phyloP scores from a whole-genome alignment of 2,888 invertebrate species.

The Polydrusus pterygomalis region DNA sequence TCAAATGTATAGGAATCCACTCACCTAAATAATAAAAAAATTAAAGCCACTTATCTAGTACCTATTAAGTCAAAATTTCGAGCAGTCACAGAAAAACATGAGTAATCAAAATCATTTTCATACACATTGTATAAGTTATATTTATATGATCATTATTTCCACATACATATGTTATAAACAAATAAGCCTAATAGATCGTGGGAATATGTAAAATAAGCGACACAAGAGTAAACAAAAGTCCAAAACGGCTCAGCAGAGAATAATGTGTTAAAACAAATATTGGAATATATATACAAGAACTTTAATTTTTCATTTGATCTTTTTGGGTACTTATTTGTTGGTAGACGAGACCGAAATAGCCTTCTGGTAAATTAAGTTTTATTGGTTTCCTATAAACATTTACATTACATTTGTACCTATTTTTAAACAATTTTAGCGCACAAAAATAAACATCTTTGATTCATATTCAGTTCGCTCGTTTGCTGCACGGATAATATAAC shows the following conservation, averaged over 20 bases:
- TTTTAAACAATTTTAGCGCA: conserved; percentile 13
- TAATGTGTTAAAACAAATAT: conserved; percentile 34
- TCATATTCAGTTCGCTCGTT: not conserved
- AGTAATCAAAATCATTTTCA: not conserved
- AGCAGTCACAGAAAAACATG: too few species aligned
- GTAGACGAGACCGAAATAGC: conserved; percentile 13
- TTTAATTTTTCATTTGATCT: conserved; percentile 28
- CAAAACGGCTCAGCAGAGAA: conserved; percentile 16
- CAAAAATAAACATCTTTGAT: conserved; percentile 2
- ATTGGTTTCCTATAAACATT: conserved; percentile 6
- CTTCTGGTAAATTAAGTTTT: conserved; percentile 15
- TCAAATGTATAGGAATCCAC: too few species aligned
- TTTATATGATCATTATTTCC: conserved; percentile 1
- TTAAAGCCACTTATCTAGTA: too few species aligned
- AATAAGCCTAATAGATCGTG: conserved; percentile 31
- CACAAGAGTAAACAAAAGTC: conserved; percentile 25
- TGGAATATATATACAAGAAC: conserved; percentile 16
- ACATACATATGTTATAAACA: conserved; percentile 5
- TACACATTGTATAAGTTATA: not conserved
- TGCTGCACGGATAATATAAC: too few species aligned
- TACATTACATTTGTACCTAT: conserved; percentile 7
- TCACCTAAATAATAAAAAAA: too few species aligned
- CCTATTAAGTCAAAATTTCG: too few species aligned
- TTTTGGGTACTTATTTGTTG: conserved; percentile 23
- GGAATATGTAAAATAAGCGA: conserved; percentile 24